A percentile compares a stretch with the other conserved stretches of the same genome.
Evolutionary conservation across 1,140 invertebrate genomes (phyloP).

Genomic region (Hypothenemus hampei): DNA sequence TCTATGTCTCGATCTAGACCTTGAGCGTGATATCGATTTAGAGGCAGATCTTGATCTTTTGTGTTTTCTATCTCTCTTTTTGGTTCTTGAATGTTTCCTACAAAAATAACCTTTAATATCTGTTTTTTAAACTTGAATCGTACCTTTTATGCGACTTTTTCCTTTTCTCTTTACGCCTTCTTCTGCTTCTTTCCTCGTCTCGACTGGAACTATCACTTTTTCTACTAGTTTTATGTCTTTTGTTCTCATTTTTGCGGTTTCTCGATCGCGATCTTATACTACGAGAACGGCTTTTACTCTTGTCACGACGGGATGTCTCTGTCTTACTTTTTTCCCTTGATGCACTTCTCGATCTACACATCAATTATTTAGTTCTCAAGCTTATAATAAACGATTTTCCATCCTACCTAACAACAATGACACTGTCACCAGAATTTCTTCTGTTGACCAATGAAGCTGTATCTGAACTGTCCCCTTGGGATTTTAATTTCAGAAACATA

Average conservation of each 20-base stretch:
- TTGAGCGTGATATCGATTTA: background rate
- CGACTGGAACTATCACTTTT: no score
- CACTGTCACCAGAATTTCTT: slow-evolving; percentile 16
- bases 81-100: slow-evolving; percentile 36
- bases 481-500: slow-evolving; percentile 58
- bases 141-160: slow-evolving; percentile 39
- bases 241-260: slow-evolving; percentile 2
- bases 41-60: slow-evolving; percentile 26
- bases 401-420: slow-evolving; percentile 3
- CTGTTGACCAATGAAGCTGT: background rate
- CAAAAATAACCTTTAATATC: slow-evolving; percentile 12
- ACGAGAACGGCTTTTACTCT: slow-evolving; percentile 7
- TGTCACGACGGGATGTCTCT: slow-evolving; percentile 6
- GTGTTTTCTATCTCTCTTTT: slow-evolving; percentile 36
- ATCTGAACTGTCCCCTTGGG: background rate
- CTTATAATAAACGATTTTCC: background rate
- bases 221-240: slow-evolving; percentile 15
- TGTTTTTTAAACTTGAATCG: background rate
- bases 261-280: slow-evolving; percentile 14
- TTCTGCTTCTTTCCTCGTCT: slow-evolving; percentile 18
- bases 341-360: slow-evolving; percentile 15
- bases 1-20: no score
- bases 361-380: no score
- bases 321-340: slow-evolving; percentile 3
- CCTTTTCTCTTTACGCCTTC: slow-evolving; percentile 18